Evolutionary conservation across 2,888 invertebrate species (phyloP), one percentile per base, ranked within the genome.

Genomic region (Lycaena phlaeas): DNA sequence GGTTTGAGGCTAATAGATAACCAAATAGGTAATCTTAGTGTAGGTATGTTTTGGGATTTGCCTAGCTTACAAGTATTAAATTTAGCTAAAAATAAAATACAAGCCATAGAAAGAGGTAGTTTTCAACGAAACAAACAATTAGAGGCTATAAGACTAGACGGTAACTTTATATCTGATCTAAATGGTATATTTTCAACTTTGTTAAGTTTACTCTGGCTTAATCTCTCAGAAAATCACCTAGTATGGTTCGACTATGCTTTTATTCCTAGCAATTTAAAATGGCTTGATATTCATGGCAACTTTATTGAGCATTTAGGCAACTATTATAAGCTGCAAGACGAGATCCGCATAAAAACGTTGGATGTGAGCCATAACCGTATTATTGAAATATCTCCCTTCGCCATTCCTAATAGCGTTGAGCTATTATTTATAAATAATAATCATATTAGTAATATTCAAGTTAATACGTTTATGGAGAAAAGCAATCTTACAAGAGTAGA

Each of bases 241-340:
- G 92, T 93, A 34, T 94, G 94, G 94, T 96, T 96, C 73, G 96
- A 96, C 72, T 96, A 94, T 60, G 95, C 95, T 14, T 94, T 96
- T 62, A 90, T 96, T 53, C 95, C 96, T 1, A 90, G 90, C 48
- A 94, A 93, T 68, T 86, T 96, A 27, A 93, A 94, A 72, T 95
- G 94, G 94, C 79, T 96, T 55, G 95, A 96, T 59, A 90, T 96
- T 47, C 95, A 95, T 63, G 91, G 93, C 40, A 96, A 96, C 74
- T 94, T 92, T 63, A 94, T 96, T 55, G 93, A 93, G 66, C 90
- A 91, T 43, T 82, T 96, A 53, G 94, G 91, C 28, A 96, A 96
- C 77, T 95, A 95, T 68, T 95, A 94, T 67, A 92, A 93, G 66
- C 86, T 93, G 31, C 92, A 93, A 73, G 89, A 91, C 54, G 90